A percentile compares a stretch with the other conserved stretches of the same genome.
Evolutionary conservation across 2,888 invertebrate species (phyloP).

Genomic region (Ophion ventricosus): DNA sequence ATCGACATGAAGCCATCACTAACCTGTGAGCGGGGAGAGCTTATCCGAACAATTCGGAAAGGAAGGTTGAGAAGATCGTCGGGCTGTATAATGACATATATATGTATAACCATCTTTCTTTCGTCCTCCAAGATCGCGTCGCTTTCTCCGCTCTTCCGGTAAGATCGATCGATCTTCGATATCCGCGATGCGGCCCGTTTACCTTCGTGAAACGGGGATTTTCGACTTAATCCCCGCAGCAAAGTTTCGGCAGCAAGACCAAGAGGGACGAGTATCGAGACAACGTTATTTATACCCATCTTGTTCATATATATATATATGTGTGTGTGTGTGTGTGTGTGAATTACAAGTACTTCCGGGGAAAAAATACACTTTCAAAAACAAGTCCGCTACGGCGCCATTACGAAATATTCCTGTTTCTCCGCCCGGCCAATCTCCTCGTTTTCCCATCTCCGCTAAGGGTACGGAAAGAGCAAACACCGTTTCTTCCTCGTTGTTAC

Average conservation of each 20-base stretch:
- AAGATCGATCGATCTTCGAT: conserved; percentile 65
- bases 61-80: conserved; percentile 29
- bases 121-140: conserved; percentile 43
- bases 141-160: conserved; percentile 41
- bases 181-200: conserved; percentile 53
- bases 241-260: conserved; percentile 41
- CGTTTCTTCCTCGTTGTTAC: not conserved
- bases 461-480: not conserved
- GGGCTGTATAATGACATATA: conserved; percentile 21
- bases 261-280: conserved; percentile 10
- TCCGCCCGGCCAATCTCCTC: not conserved
- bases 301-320: conserved; percentile 2
- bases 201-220: conserved; percentile 58
- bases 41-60: conserved; percentile 59
- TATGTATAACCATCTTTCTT: conserved; percentile 37
- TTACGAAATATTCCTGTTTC: not conserved
- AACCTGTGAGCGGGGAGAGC: conserved; percentile 54
- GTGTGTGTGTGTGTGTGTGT: no score
- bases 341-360: not conserved
- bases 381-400: not conserved
- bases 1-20: conserved; percentile 52
- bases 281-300: conserved; percentile 35
- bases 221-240: conserved; percentile 49
- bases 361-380: not conserved
- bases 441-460: not conserved